Evolutionary conservation across 1,140 invertebrate genomes (phyloP).

Genomic region (Drosophila pandora): DNA sequence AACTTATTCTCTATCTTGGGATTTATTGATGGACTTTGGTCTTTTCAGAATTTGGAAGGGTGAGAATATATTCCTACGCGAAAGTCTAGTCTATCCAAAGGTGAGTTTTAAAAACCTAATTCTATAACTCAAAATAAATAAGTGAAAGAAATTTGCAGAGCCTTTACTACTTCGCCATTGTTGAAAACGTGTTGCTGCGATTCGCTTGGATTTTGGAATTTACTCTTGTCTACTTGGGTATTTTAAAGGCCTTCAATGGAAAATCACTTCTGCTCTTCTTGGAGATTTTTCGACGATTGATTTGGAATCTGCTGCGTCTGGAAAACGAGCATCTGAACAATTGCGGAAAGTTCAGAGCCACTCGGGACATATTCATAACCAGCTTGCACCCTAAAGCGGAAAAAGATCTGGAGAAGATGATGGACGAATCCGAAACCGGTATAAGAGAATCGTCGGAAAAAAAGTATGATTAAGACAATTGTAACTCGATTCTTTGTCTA

Average conservation of each 20-base stretch:
- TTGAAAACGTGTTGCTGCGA: slow-evolving; percentile 96
- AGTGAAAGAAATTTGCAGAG: slow-evolving; percentile 74
- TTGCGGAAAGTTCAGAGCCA: slow-evolving; percentile 60
- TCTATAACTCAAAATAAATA: neutral
- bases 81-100: slow-evolving; percentile 89
- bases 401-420: slow-evolving; percentile 20
- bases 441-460: neutral
- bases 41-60: slow-evolving; percentile 92
- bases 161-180: slow-evolving; percentile 98
- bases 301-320: slow-evolving; percentile 70
- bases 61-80: slow-evolving; percentile 90
- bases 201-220: slow-evolving; percentile 95
- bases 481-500: no score
- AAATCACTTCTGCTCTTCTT: slow-evolving; percentile 28
- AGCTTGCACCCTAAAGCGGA: slow-evolving; percentile 27
- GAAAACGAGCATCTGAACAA: slow-evolving; percentile 70
- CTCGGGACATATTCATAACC: slow-evolving; percentile 47
- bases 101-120: slow-evolving; percentile 5
- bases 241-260: slow-evolving; percentile 24
- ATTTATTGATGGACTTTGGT: slow-evolving; percentile 98
- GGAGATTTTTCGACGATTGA: slow-evolving; percentile 57
- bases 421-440: slow-evolving; percentile 23
- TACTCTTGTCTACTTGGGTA: slow-evolving; percentile 88
- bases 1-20: slow-evolving; percentile 93
- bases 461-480: neutral